A percentile compares a stretch with the other conserved stretches of the same genome.
Conservation (phyloP, 2,113 vertebrate species). For the Podarcis muralis region DNA sequence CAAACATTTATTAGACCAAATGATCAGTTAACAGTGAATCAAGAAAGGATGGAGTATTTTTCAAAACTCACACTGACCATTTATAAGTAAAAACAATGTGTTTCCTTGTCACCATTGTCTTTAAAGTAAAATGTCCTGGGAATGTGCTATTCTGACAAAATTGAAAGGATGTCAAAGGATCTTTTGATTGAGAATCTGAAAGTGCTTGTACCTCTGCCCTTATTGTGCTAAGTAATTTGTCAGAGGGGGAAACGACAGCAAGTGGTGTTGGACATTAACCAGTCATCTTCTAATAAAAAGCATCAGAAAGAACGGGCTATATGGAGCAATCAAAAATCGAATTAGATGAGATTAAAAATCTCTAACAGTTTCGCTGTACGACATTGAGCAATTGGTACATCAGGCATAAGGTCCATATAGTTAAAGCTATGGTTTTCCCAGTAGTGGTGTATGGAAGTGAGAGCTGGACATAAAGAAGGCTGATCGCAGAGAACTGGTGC, state of each 20-base stretch:
- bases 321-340: background rate
- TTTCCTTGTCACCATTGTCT: background rate
- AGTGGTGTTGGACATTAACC: background rate
- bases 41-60: background rate
- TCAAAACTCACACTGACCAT: background rate
- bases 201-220: background rate
- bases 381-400: background rate
- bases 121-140: background rate
- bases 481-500: too few species aligned
- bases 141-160: background rate
- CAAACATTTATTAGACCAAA: too few species aligned
- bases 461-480: too few species aligned
- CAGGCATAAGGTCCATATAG: background rate
- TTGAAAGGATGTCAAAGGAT: background rate
- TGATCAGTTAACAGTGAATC: background rate
- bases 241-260: background rate
- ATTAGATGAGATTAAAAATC: constrained; percentile 9
- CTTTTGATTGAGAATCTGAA: background rate
- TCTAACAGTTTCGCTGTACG: background rate
- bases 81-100: too few species aligned
- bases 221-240: background rate
- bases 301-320: background rate
- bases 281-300: background rate
- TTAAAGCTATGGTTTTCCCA: too few species aligned
- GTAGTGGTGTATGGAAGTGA: too few species aligned